These are phyloP conservation scores for Hermetia illucens DNA, from an alignment of 1,140 invertebrate species.

Conservation along the genomic window DNA sequence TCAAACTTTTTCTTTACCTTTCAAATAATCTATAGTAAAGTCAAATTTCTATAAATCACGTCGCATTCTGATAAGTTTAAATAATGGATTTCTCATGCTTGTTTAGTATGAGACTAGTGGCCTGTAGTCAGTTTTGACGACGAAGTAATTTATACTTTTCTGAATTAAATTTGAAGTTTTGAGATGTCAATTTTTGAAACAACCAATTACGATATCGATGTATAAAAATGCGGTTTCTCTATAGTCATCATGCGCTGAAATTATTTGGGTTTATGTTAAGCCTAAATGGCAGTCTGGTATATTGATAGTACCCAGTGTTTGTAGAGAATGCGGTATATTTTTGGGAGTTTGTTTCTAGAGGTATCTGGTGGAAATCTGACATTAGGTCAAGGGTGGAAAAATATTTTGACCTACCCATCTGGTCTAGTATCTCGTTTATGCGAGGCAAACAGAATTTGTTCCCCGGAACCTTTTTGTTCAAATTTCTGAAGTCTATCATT, in stretches of 20 bases:
- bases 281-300: not conserved
- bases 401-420: constrained; percentile 14
- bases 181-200: too few relatives aligned
- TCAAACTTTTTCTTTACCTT: too few relatives aligned
- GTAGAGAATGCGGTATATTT: constrained; percentile 23
- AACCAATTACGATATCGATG: too few relatives aligned
- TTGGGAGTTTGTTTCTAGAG: constrained; percentile 12
- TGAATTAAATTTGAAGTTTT: too few relatives aligned
- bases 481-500: constrained; percentile 3
- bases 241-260: constrained; percentile 9
- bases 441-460: constrained; percentile 31
- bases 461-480: constrained; percentile 2
- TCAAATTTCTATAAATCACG: too few relatives aligned
- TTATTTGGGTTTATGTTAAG: not conserved
- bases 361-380: constrained; percentile 31
- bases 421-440: constrained; percentile 27
- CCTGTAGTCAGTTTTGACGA: too few relatives aligned
- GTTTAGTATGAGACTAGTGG: too few relatives aligned
- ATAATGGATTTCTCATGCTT: too few relatives aligned
- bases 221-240: too few relatives aligned
- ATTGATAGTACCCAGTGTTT: not conserved
- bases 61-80: too few relatives aligned
- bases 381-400: constrained; percentile 27
- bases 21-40: too few relatives aligned
- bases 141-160: too few relatives aligned